Evolutionary conservation across 2,888 invertebrate species (phyloP), one percentile per base, ranked within the genome.

Genomic region (Polydrusus cervinus): DNA sequence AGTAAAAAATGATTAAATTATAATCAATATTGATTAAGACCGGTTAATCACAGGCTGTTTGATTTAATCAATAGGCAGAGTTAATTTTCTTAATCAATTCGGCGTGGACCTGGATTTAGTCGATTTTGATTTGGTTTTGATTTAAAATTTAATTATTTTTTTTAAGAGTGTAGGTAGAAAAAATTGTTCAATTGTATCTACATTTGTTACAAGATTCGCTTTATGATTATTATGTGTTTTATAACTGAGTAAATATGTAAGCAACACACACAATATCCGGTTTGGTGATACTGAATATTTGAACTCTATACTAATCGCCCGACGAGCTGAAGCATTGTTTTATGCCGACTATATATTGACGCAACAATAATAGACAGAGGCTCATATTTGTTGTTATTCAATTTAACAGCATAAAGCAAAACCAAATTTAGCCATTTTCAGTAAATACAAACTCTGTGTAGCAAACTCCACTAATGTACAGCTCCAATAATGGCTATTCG

Each of bases 351-450:
- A n/a, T n/a, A 55, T 55, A 55, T 55, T 55, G 55, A 30, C 30
- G 30, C 30, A 55, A 30, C 30, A 55, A 55, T 18, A 55, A 55
- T 55, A 55, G 30, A 25, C 0, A 9, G 43, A 13, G 30, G 55
- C 55, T n/a, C 3, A 30, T 55, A 30, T 55, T 55, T 30, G 55
- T 55, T 55, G n/a, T 9, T 55, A 55, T 55, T 55, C n/a, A 51
- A 11, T 51, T 20, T 25, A 30, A 30, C 30, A n/a, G n/a, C n/a
- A 30, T 55, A 55, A 25, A 55, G 30, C 55, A 51, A 53, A 55
- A 55, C 30, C 30, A 14, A 30, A 55, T 55, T 55, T 55, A 14
- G 55, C n/a, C 25, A 55, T n/a, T 55, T 55, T 55, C 30, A 25
- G 55, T 30, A 30, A 55, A 55, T 55, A 55, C 5, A 7, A 55